phyloP scores from a whole-genome alignment of 2,113 vertebrate species.

The Parus major region DNA sequence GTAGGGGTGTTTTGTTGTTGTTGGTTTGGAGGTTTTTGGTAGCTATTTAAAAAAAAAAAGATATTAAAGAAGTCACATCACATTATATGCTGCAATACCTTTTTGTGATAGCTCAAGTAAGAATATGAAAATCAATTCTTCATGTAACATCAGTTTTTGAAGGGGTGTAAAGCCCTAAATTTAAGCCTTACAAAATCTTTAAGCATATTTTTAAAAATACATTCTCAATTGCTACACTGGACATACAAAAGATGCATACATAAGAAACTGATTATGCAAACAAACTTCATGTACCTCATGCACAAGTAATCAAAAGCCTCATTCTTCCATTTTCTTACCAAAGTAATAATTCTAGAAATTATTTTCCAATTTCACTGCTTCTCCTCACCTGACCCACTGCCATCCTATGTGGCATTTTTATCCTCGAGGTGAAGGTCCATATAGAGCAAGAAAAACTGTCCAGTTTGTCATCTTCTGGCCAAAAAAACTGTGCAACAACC shows the following conservation, averaged over 20 bases:
- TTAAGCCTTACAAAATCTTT: background rate
- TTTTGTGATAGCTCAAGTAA: background rate
- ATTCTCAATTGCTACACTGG: background rate
- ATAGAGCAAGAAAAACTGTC: background rate
- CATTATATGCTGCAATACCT: background rate
- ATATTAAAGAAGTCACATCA: background rate
- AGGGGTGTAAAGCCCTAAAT: background rate
- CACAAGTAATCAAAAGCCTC: background rate
- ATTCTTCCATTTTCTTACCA: background rate
- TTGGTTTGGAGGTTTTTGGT: background rate
- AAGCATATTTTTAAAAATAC: background rate
- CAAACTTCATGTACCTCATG: background rate
- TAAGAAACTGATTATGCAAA: background rate
- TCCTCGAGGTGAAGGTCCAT: background rate
- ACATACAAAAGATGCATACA: background rate
- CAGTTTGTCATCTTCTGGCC: background rate
- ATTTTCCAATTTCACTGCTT: background rate
- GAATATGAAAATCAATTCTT: background rate
- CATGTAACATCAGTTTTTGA: background rate
- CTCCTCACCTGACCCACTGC: background rate
- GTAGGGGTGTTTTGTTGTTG: background rate
- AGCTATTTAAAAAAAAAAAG: background rate
- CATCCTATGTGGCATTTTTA: background rate
- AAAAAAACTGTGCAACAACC: background rate
- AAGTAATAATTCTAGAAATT: background rate